Percentiles rank a stretch among this genome's conserved stretches.
These are phyloP conservation scores for Urosaurus nigricauda DNA, from an alignment of 2,797 vertebrate genomes.

Conservation along the genomic window DNA sequence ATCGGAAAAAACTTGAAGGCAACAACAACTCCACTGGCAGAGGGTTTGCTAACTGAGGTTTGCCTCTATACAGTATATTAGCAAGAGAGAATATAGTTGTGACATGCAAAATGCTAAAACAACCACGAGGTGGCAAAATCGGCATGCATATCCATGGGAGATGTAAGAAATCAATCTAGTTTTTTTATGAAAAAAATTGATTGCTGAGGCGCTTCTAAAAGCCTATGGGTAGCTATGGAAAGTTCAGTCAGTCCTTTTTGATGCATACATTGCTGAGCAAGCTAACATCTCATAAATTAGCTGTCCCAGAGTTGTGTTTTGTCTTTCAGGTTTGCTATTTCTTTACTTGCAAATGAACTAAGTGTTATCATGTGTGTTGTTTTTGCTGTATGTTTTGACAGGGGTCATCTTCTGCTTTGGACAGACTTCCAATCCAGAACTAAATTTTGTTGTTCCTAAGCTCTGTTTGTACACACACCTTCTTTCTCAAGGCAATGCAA, in stretches of 20 bases:
- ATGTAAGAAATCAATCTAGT: neutral
- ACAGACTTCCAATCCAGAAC: too few species aligned
- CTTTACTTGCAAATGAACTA: neutral
- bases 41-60: too few species aligned
- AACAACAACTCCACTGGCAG: too few species aligned
- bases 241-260: neutral
- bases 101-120: neutral
- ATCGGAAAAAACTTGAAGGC: too few species aligned
- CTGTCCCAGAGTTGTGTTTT: neutral
- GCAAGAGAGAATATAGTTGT: neutral
- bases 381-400: neutral
- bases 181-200: neutral
- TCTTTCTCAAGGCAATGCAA: too few species aligned
- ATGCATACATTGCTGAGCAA: neutral
- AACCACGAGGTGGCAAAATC: constrained; percentile 34
- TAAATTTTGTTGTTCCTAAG: too few species aligned
- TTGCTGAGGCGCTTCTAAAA: neutral
- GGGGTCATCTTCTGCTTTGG: neutral
- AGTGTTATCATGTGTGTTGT: neutral
- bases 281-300: neutral
- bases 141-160: neutral
- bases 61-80: neutral
- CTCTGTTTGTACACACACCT: too few species aligned
- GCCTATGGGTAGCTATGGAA: neutral
- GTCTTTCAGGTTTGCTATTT: neutral